A percentile compares a stretch with the other conserved stretches of the same genome.
Conservation (phyloP, 2,888 invertebrate genomes). For the Malthinus flaveolus region DNA sequence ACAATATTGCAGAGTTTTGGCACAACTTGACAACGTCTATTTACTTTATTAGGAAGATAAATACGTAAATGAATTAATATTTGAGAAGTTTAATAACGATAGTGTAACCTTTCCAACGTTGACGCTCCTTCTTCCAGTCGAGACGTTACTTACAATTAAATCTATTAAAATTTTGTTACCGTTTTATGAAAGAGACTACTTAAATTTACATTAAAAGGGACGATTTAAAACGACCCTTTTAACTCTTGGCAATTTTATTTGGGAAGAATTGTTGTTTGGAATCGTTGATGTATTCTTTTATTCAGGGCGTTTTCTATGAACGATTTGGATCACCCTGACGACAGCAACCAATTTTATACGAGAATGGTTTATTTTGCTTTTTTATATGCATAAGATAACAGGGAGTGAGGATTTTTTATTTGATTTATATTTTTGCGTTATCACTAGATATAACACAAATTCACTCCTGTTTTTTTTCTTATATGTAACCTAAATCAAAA, state of each 20-base stretch:
- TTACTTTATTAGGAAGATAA: slow-evolving; percentile 13
- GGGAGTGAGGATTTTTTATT: slow-evolving; percentile 25
- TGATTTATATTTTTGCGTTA: slow-evolving; percentile 18
- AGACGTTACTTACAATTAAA: neutral
- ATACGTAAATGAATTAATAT: slow-evolving; percentile 4
- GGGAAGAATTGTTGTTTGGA: slow-evolving; percentile 19
- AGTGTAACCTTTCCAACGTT: neutral
- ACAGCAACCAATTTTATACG: slow-evolving; percentile 32
- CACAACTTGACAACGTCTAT: neutral
- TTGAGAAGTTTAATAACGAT: slow-evolving; percentile 2
- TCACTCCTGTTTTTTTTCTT: too few species aligned
- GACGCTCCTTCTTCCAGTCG: neutral
- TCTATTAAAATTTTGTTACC: too few species aligned
- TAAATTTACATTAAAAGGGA: too few species aligned
- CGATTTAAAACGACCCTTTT: too few species aligned
- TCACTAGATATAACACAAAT: slow-evolving; percentile 4
- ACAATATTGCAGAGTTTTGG: slow-evolving; percentile 1
- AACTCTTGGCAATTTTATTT: slow-evolving; percentile 23
- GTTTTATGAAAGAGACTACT: too few species aligned
- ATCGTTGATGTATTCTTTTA: slow-evolving; percentile 37
- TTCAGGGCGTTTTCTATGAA: slow-evolving; percentile 37
- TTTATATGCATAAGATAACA: slow-evolving; percentile 23
- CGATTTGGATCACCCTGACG: slow-evolving; percentile 31
- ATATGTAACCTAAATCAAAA: too few species aligned
- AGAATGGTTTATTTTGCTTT: slow-evolving; percentile 30